These are phyloP conservation scores for Dicentrarchus labrax DNA, from an alignment of 2,113 vertebrate genomes.

Conservation along the genomic window DNA sequence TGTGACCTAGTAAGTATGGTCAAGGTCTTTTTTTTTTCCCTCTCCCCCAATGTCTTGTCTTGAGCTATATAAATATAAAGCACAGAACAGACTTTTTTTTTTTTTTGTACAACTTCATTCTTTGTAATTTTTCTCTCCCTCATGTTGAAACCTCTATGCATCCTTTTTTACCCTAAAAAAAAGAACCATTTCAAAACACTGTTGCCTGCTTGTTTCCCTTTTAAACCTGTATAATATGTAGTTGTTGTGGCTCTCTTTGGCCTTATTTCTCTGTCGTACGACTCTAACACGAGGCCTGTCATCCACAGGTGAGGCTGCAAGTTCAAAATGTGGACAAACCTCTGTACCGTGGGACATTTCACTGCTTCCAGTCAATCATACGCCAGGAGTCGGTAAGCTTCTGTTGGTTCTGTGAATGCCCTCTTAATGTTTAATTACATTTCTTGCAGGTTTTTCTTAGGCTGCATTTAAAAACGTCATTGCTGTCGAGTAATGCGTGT, in stretches of 20 bases:
- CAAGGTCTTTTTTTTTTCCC: conserved; percentile 87
- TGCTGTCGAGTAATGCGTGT: not conserved
- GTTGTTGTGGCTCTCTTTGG: conserved; percentile 18
- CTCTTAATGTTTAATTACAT: not conserved
- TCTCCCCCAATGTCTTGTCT: conserved; percentile 85
- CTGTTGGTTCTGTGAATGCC: conserved; percentile 61
- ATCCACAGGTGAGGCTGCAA: conserved; percentile 94
- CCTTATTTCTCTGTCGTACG: not conserved
- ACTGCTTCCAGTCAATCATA: conserved; percentile 97
- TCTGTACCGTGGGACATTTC: conserved; percentile 93
- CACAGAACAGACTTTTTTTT: conserved; percentile 20
- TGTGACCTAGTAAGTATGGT: conserved; percentile 95
- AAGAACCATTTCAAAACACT: conserved; percentile 30
- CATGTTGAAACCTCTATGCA: conserved; percentile 53
- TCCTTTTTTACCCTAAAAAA: conserved; percentile 22
- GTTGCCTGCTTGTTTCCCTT: conserved; percentile 48
- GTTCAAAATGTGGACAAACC: conserved; percentile 94
- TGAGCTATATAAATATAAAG: conserved; percentile 76
- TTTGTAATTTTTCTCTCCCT: conserved; percentile 31
- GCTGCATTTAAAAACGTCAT: not conserved
- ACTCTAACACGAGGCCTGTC: conserved; percentile 51
- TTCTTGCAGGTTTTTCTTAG: not conserved
- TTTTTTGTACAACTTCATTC: conserved; percentile 34
- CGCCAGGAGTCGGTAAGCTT: conserved; percentile 93
- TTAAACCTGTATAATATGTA: conserved; percentile 32